Conservation (phyloP, 30 jellyfish, hydroid and myxozoan genomes). For the Rhopilema esculentum region DNA sequence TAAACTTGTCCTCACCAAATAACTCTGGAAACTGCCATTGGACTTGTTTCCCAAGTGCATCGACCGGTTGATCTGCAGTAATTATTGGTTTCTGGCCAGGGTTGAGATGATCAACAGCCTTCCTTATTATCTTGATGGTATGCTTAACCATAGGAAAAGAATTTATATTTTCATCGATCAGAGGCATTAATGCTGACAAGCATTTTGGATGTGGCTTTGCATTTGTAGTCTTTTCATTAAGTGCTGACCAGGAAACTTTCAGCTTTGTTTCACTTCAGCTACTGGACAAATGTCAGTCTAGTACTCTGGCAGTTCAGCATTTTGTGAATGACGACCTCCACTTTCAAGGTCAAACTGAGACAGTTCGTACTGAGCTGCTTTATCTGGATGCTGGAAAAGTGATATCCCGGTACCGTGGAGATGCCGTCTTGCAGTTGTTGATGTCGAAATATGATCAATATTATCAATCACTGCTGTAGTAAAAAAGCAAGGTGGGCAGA, state of each 20-base stretch:
- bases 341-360: neutral
- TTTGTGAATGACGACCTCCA: too few species aligned
- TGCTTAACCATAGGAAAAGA: conserved; percentile 57
- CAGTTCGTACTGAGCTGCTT: neutral
- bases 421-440: conserved; percentile 13
- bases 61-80: conserved; percentile 42
- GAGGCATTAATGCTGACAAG: conserved; percentile 32
- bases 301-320: neutral
- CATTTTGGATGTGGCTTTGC: neutral
- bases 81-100: conserved; percentile 47
- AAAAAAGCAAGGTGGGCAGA: neutral
- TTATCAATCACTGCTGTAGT: conserved; percentile 45
- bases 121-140: conserved; percentile 3
- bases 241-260: neutral
- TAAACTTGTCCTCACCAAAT: conserved; percentile 8
- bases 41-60: conserved; percentile 57
- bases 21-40: conserved; percentile 23
- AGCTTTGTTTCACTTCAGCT: neutral
- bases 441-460: conserved; percentile 8
- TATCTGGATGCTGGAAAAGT: conserved; percentile 29
- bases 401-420: conserved; percentile 45
- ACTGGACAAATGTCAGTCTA: neutral
- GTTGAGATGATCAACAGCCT: conserved; percentile 19
- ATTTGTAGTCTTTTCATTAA: neutral
- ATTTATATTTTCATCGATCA: conserved; percentile 21